Base-by-base conservation (phyloP, 2,797 vertebrate species). In the Tenualosa thibaudeaui region DNA sequence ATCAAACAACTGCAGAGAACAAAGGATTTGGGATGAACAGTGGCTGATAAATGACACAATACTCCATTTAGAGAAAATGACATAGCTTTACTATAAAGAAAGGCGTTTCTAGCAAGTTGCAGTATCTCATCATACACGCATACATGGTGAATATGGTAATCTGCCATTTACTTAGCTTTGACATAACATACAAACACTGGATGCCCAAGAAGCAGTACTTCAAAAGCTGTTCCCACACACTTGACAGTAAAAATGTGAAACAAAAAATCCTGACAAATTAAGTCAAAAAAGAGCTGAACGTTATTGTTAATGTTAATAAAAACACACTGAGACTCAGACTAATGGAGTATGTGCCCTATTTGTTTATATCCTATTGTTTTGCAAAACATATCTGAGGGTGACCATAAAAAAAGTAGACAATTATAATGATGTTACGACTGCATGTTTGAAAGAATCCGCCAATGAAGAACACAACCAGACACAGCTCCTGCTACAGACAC, bases 61-160 rank as follows among this genome's bases (percentile, higher is more conserved):
- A 82, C 89, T 84, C 84, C 89, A 81, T 89, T 78, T 95, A 94
- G 93, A 94, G 94, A 95, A 96, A 95, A 94, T 90, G 92, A 94
- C 92, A 95, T 92, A 94, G 93, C 94, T 96, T 96, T 96, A 96
- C 94, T 95, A 94, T 93, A 95, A 95, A 96, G 94, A 95, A 90
- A 95, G 92, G 92, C 92, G 90, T 92, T 91, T 92, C 93, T 93
- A 96, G 94, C 94, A 89, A 91, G 92, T 93, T 94, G 94, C 93
- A 94, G 94, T 93, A 95, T 94, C 89, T 94, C 91, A 91, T 94
- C 94, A 94, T 94, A 95, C 94, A 95, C 92, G 91, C 94, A 95
- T 94, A 96, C 94, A 96, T 91, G 89, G 91, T 94, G 92, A 93
- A 92, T 94, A 95, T 94, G 94, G 92, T 92, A 88, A 90, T 89